phyloP scores from a whole-genome alignment of 2,888 invertebrate genomes.

The Augochlorella aurata region DNA sequence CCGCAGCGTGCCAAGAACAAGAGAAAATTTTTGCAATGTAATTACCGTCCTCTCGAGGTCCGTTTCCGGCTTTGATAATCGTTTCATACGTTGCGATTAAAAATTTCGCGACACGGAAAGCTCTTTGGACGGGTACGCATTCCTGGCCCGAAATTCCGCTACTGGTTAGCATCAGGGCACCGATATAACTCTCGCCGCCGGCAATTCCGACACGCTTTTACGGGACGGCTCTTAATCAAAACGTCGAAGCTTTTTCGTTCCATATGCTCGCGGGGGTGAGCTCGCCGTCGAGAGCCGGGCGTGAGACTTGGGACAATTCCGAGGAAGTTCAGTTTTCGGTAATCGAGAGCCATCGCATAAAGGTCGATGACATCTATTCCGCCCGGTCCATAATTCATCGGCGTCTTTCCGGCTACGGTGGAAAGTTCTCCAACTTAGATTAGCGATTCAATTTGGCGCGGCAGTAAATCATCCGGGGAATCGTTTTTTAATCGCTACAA shows the following conservation, averaged over 20 bases:
- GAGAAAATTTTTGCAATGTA: background rate
- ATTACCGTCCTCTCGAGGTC: too few species aligned
- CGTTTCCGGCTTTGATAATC: too few species aligned
- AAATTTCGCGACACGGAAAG: too few species aligned
- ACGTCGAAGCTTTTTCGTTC: conserved; percentile 36
- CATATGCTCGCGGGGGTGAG: conserved; percentile 40
- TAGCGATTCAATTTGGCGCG: conserved; percentile 76
- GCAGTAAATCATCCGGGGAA: conserved; percentile 73
- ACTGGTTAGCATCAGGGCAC: background rate
- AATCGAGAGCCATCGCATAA: conserved; percentile 56
- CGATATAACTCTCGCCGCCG: conserved; percentile 34
- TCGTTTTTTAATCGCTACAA: conserved; percentile 73
- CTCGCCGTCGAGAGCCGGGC: conserved; percentile 33
- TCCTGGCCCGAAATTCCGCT: too few species aligned
- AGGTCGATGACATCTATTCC: conserved; percentile 73
- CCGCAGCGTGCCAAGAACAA: too few species aligned
- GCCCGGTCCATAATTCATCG: conserved; percentile 68
- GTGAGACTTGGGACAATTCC: conserved; percentile 49
- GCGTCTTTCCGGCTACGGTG: conserved; percentile 37
- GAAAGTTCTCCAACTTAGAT: conserved; percentile 77
- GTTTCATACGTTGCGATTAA: too few species aligned
- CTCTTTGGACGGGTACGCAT: too few species aligned
- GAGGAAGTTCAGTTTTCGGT: conserved; percentile 64
- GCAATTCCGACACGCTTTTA: conserved; percentile 17
- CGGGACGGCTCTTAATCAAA: background rate